Conservation (phyloP, 2,113 vertebrate genomes). For the Calonectris borealis region DNA sequence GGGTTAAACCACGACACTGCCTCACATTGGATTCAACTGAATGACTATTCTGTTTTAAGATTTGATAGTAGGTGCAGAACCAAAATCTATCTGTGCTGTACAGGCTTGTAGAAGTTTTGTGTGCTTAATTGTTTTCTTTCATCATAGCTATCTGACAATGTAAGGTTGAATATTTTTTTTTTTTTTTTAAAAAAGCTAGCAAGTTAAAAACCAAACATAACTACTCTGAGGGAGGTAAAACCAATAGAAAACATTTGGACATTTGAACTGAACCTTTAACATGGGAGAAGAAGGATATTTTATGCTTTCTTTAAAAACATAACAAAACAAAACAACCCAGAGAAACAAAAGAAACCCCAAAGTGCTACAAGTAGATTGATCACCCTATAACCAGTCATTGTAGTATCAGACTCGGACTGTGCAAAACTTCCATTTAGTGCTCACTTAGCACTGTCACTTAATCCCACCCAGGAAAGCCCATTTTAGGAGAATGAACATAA, state of each 20-base stretch:
- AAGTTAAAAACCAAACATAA: too few relatives aligned
- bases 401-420: fast-evolving
- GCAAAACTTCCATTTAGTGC: not conserved
- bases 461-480: not conserved
- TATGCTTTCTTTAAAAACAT: not conserved
- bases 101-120: not conserved
- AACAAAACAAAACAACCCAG: not conserved
- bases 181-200: too few relatives aligned
- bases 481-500: not conserved
- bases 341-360: not conserved
- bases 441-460: not conserved
- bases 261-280: not conserved
- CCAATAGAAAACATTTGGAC: not conserved
- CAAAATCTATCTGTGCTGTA: not conserved
- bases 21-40: not conserved
- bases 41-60: not conserved
- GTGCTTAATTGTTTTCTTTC: not conserved
- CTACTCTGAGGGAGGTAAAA: not conserved
- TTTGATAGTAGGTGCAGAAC: not conserved
- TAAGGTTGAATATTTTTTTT: not conserved
- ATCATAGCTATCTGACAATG: not conserved
- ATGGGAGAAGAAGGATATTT: not conserved
- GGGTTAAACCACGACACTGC: too few relatives aligned
- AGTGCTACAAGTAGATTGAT: not conserved
- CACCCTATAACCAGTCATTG: not conserved